Evolutionary conservation across 2,113 vertebrate species (phyloP).

Genomic region (Craseonycteris thonglongyai): DNA sequence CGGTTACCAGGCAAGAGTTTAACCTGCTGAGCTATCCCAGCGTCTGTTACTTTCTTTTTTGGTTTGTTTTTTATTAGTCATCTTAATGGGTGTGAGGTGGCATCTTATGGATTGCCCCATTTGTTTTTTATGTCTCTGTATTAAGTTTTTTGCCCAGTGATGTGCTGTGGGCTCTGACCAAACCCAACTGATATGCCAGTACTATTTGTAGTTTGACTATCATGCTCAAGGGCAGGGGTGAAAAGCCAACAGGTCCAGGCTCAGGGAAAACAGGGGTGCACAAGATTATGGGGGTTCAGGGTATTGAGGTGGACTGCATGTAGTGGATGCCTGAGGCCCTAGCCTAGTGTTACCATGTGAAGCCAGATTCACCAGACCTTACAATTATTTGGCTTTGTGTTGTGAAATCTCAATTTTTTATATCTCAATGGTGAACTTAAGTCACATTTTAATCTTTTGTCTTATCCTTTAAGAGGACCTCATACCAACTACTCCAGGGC

Average conservation of each 20-base stretch:
- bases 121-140: neutral
- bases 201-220: neutral
- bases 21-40: too few species aligned
- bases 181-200: accelerated
- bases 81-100: neutral
- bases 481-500: neutral
- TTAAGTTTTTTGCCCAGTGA: neutral
- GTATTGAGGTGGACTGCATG: accelerated
- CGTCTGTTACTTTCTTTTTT: neutral
- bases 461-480: neutral
- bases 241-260: neutral
- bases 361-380: neutral
- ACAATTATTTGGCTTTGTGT: neutral
- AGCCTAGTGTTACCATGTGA: neutral
- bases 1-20: too few species aligned
- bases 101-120: neutral
- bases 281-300: neutral
- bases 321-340: neutral
- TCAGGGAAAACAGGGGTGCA: neutral
- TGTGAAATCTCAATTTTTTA: neutral
- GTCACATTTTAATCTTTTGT: neutral
- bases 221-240: neutral
- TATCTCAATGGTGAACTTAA: neutral
- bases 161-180: neutral
- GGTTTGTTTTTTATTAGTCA: neutral